These are phyloP conservation scores for Actinopyga echinites DNA, from an alignment of 53 echinoderm and acorn worm genomes.

Conservation along the genomic window DNA sequence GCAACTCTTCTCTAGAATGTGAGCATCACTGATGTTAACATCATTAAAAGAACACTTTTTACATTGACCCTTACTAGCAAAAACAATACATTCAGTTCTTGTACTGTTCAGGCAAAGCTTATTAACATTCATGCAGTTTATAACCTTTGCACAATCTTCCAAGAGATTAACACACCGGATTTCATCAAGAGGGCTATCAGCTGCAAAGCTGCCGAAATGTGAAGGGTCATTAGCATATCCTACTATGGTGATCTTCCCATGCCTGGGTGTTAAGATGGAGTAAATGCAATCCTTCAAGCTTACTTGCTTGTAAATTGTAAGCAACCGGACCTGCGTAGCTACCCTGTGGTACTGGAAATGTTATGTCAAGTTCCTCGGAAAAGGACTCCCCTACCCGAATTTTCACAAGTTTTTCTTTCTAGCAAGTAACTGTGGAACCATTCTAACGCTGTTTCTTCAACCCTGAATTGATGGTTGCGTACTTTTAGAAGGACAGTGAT, in stretches of 20 bases:
- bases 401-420: constrained; percentile 1
- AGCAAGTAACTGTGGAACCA: neutral
- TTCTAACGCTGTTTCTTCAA: neutral
- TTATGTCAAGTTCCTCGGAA: constrained; percentile 1
- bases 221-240: constrained; percentile 29
- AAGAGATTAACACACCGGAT: neutral
- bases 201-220: neutral
- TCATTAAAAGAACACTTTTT: no score
- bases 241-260: no score
- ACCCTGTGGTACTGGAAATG: no score
- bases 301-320: neutral
- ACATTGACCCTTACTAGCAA: neutral
- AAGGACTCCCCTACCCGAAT: no score
- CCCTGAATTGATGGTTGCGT: neutral
- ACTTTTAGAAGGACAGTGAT: neutral
- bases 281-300: neutral
- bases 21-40: neutral
- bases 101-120: neutral
- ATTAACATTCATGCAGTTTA: neutral
- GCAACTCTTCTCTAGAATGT: neutral
- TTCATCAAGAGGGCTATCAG: neutral
- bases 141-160: no score
- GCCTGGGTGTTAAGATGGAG: no score
- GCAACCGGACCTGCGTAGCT: neutral
- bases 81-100: neutral